These are phyloP conservation scores for Apis mellifera DNA, from an alignment of 1,140 invertebrate genomes.

Conservation along the genomic window DNA sequence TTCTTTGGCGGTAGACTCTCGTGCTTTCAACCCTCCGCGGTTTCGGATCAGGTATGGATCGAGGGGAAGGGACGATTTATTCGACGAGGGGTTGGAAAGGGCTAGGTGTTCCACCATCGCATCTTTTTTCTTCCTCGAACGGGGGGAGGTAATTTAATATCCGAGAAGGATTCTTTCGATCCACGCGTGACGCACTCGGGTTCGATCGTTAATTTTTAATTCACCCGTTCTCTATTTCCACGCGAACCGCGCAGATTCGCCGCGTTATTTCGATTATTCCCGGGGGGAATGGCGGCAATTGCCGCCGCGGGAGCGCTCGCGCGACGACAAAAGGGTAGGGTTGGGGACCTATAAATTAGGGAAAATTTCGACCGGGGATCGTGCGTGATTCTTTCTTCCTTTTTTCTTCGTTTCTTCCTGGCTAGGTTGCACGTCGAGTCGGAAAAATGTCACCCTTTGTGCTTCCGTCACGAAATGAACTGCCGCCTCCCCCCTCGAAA, in stretches of 20 bases:
- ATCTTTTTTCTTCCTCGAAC: background rate
- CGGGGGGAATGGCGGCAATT: constrained; percentile 9
- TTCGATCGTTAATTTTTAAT: constrained; percentile 65
- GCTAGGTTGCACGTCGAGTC: constrained; percentile 11
- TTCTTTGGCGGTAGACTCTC: background rate
- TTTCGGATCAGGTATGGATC: background rate
- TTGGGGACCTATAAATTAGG: constrained; percentile 55
- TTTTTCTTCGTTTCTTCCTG: background rate
- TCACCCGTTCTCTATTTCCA: constrained; percentile 44
- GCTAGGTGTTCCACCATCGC: background rate
- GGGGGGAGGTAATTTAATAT: constrained; percentile 44
- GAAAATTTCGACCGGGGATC: constrained; percentile 46
- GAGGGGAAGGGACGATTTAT: background rate
- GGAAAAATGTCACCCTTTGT: constrained; percentile 36
- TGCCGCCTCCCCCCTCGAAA: too few species aligned
- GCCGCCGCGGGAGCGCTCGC: constrained; percentile 6
- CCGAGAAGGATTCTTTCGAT: constrained; percentile 51
- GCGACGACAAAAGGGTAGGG: constrained; percentile 44
- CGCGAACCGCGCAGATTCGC: constrained; percentile 60
- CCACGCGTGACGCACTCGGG: constrained; percentile 50
- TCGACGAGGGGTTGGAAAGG: background rate
- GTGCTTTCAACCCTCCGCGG: background rate
- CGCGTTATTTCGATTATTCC: constrained; percentile 62
- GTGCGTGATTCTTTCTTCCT: background rate
- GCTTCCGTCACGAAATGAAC: background rate